Percentiles rank a stretch among this genome's conserved stretches.
phyloP scores from a whole-genome alignment of 2,888 invertebrate species.

The Drosophila recens region DNA sequence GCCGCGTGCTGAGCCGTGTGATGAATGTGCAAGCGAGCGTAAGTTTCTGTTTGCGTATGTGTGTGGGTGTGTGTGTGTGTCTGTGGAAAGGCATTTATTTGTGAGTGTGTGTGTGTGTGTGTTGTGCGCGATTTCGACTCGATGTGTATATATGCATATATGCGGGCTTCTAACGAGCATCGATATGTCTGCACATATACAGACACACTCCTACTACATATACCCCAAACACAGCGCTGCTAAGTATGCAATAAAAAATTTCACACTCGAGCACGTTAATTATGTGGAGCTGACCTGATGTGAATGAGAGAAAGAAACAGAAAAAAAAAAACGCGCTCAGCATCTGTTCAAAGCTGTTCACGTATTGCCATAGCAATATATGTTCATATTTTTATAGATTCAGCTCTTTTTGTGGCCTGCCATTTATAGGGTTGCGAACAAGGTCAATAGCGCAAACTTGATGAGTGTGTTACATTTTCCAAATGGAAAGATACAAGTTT shows the following conservation, averaged over 20 bases:
- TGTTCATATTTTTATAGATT: slow-evolving; percentile 18
- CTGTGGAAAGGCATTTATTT: slow-evolving; percentile 36
- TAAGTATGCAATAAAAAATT: slow-evolving; percentile 79
- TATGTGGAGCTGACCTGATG: slow-evolving; percentile 38
- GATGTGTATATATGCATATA: slow-evolving; percentile 14
- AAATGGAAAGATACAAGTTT: neutral
- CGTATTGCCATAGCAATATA: slow-evolving; percentile 28
- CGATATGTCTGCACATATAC: slow-evolving; percentile 34
- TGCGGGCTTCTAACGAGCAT: slow-evolving; percentile 63
- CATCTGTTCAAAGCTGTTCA: slow-evolving; percentile 8
- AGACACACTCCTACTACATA: neutral
- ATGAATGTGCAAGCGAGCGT: slow-evolving; percentile 80
- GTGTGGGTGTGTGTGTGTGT: slow-evolving; percentile 3
- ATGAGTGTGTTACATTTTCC: slow-evolving; percentile 5
- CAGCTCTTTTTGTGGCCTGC: slow-evolving; percentile 1
- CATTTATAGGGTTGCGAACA: slow-evolving; percentile 11
- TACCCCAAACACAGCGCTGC: slow-evolving; percentile 35
- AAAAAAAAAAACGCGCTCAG: slow-evolving; percentile 3
- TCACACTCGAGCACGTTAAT: slow-evolving; percentile 77
- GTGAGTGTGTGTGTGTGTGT: slow-evolving; percentile 25
- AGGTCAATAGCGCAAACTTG: slow-evolving; percentile 12
- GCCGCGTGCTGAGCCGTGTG: slow-evolving; percentile 75
- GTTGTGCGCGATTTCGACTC: slow-evolving; percentile 22
- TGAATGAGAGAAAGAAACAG: neutral
- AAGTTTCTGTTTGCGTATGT: slow-evolving; percentile 65